phyloP scores from a whole-genome alignment of 1,140 invertebrate species.

The Liolophura sinensis region DNA sequence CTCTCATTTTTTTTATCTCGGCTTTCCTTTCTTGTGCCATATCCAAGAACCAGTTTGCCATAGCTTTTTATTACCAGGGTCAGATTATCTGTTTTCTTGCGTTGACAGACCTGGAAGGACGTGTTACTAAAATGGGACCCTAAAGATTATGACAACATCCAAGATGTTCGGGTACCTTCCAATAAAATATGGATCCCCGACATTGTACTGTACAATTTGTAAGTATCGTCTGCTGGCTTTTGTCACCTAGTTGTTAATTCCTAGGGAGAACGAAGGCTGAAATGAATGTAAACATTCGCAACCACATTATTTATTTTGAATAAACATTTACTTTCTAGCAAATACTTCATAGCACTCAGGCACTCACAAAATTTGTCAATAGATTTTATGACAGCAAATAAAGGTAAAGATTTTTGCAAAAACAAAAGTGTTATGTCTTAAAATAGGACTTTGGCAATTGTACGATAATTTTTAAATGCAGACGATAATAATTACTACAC shows the following conservation, averaged over 20 bases:
- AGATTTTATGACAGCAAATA: neutral
- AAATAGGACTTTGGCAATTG: too few relatives aligned
- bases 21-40: neutral
- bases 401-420: neutral
- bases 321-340: constrained; percentile 2
- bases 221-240: constrained; percentile 20
- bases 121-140: constrained; percentile 97
- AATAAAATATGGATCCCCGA: constrained; percentile 76
- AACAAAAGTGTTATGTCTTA: too few relatives aligned
- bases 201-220: constrained; percentile 60
- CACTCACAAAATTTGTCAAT: neutral
- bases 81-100: constrained; percentile 2
- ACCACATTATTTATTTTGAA: constrained; percentile 2
- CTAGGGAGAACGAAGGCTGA: neutral
- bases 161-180: constrained; percentile 67
- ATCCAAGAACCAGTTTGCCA: neutral
- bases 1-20: neutral
- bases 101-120: constrained; percentile 78
- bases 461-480: too few relatives aligned
- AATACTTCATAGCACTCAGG: constrained; percentile 4
- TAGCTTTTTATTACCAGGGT: neutral
- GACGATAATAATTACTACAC: too few relatives aligned
- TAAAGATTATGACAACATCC: constrained; percentile 91
- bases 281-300: neutral
- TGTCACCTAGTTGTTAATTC: neutral